These are phyloP conservation scores for Dasypogon diadema DNA, from an alignment of 2,888 invertebrate genomes.

Conservation along the genomic window DNA sequence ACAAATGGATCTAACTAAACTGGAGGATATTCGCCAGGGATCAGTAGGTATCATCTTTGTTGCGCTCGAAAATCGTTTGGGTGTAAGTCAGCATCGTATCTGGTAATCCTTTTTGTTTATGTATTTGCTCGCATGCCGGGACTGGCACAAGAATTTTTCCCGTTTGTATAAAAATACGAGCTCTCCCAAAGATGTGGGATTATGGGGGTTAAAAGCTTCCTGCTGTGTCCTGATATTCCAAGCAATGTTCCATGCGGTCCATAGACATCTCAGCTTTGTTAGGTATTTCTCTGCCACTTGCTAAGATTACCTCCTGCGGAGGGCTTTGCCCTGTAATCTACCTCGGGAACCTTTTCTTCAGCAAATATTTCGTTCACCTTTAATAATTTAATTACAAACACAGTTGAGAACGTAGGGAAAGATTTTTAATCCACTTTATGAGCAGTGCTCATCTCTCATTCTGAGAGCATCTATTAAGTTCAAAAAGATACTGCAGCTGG, in stretches of 20 bases:
- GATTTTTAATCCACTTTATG: not conserved
- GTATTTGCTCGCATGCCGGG: constrained; percentile 37
- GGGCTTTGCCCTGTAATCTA: constrained; percentile 41
- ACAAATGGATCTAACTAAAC: constrained; percentile 23
- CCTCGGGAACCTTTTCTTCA: not conserved
- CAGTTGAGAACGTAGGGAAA: not conserved
- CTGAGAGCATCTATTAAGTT: not conserved
- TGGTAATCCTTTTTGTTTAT: constrained; percentile 49
- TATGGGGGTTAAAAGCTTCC: constrained; percentile 53
- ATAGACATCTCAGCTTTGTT: constrained; percentile 32
- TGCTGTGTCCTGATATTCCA: constrained; percentile 48
- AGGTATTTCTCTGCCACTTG: constrained; percentile 49
- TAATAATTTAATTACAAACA: constrained; percentile 43
- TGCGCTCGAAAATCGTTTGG: constrained; percentile 34
- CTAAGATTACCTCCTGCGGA: constrained; percentile 40
- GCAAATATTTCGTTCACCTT: constrained; percentile 25
- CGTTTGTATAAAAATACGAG: constrained; percentile 42
- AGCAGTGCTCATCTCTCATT: not conserved
- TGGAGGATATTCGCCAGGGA: constrained; percentile 18
- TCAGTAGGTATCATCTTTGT: constrained; percentile 55
- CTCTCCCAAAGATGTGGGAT: constrained; percentile 50
- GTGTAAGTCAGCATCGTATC: not conserved
- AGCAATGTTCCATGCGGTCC: constrained; percentile 9
- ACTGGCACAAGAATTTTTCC: constrained; percentile 25
- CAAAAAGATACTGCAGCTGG: constrained; percentile 21